phyloP scores from a whole-genome alignment of 2,113 vertebrate species.

The Phylloscopus whistleri region DNA sequence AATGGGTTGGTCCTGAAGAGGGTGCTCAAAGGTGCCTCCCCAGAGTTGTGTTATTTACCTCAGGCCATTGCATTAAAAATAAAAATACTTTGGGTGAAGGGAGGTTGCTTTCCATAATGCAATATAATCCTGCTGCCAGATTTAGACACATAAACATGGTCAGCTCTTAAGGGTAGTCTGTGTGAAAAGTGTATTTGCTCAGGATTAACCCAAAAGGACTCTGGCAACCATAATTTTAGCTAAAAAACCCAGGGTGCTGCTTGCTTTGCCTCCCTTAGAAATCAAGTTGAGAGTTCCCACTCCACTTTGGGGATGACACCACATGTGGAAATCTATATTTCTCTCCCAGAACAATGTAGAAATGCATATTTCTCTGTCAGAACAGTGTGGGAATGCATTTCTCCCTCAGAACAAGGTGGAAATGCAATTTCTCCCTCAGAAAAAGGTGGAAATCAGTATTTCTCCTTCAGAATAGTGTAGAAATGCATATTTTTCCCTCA shows the following conservation, averaged over 20 bases:
- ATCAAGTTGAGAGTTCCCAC: background rate
- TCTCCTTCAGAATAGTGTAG: too few species aligned
- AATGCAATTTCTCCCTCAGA: too few species aligned
- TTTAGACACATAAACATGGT: background rate
- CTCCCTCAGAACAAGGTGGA: background rate
- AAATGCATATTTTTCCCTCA: too few species aligned
- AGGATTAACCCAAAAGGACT: background rate
- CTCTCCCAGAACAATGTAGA: background rate
- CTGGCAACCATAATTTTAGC: background rate
- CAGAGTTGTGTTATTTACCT: background rate
- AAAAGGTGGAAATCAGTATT: too few species aligned
- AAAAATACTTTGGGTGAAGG: background rate
- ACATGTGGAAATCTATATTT: background rate
- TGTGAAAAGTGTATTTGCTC: background rate
- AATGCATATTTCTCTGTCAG: rapidly evolving
- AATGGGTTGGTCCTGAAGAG: constrained; percentile 1
- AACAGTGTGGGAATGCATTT: rapidly evolving
- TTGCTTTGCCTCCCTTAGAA: background rate
- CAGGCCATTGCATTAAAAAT: background rate
- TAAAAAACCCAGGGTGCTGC: background rate
- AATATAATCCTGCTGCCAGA: background rate
- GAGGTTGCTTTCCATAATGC: background rate
- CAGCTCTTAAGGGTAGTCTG: background rate
- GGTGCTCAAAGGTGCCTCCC: background rate
- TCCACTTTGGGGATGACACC: background rate